A percentile compares a stretch with the other conserved stretches of the same genome.
phyloP scores from a whole-genome alignment of 2,113 vertebrate species.

The Castor canadensis region DNA sequence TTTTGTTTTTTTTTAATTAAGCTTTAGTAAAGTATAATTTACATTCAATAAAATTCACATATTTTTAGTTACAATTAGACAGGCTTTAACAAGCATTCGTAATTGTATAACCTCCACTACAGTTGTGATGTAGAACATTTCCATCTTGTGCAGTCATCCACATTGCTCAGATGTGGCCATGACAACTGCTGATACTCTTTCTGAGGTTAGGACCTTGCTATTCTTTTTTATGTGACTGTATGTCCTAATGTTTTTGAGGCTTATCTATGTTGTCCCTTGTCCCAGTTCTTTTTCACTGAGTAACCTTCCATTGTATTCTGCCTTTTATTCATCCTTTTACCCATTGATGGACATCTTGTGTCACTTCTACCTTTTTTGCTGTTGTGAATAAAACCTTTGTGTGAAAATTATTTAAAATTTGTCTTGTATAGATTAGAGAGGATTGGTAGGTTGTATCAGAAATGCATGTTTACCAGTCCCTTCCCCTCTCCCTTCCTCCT shows the following conservation, averaged over 20 bases:
- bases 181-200: rapidly evolving
- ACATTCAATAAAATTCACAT: neutral
- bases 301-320: rapidly evolving
- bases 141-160: rapidly evolving
- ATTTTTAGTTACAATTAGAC: neutral
- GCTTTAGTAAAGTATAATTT: neutral
- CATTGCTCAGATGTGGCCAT: rapidly evolving
- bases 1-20: neutral
- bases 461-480: neutral
- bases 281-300: neutral
- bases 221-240: too few species aligned
- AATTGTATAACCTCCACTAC: rapidly evolving
- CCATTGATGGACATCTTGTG: neutral
- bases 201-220: rapidly evolving
- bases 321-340: neutral
- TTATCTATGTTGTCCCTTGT: rapidly evolving
- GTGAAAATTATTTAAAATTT: neutral
- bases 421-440: neutral
- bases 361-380: neutral
- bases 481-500: too few species aligned
- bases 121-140: rapidly evolving
- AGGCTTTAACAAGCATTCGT: neutral
- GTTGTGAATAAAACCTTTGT: neutral
- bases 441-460: neutral
- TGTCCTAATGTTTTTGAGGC: neutral